Evolutionary conservation across 2,888 invertebrate genomes (phyloP), one percentile per base, ranked within the genome.

Genomic region (Flexamia atlantica): DNA sequence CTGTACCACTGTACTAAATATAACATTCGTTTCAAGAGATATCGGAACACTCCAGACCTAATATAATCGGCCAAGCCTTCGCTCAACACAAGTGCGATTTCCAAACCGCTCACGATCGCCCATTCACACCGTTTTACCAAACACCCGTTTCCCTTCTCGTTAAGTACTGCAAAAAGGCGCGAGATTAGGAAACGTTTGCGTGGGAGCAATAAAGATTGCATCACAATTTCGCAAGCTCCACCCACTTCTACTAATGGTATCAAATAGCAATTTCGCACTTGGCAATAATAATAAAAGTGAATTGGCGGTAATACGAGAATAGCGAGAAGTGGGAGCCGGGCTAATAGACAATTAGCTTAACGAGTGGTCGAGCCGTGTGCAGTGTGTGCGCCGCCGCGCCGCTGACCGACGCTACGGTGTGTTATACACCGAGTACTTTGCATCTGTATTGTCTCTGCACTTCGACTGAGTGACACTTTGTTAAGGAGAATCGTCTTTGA

Each of bases 261-360:
- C 76, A 46, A 36, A 76, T 50, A 40, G 76, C 50, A 76, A 50
- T 42, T 76, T 76, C 76, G 50, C 76, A 76, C 76, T 76, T 76
- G 25, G 76, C 50, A 42, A 76, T 76, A 76, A 76, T 50, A 76
- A 76, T 76, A 76, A 76, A 76, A 76, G 28, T 76, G 46, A 50
- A 76, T 70, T 76, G 76, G 76, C 28, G 42, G 76, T 76, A 46
- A 76, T 76, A 36, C 50, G 76, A 42, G 76, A 50, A 76, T 76
- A 36, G 76, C 50, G 36, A 76, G 76, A 76, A 50, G 76, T 46
- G 76, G 76, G 30, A 70, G 70, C 30, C 40, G 76, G 50, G 28
- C 76, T 76, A 76, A 76, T 76, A 76, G 76, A 76, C 76, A 76
- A 76, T 76, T 76, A 76, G 28, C 28, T n/a, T 76, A 76, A 76